These are phyloP conservation scores for Ochlodes sylvanus DNA, from an alignment of 2,888 invertebrate genomes.

Conservation along the genomic window DNA sequence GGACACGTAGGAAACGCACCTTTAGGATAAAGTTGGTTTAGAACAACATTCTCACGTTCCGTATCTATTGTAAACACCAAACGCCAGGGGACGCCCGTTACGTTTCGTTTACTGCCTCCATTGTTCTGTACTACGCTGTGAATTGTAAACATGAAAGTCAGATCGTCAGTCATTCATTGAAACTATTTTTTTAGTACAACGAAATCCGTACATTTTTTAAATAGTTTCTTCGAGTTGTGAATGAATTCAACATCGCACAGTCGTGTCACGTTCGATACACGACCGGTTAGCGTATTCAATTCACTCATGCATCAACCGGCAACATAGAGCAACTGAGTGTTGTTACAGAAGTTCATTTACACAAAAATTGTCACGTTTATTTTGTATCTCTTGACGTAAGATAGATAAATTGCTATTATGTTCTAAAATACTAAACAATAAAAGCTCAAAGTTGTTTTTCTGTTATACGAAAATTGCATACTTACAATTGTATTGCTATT, in stretches of 20 bases:
- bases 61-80: slow-evolving; percentile 74
- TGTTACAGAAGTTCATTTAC: not conserved
- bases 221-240: slow-evolving; percentile 51
- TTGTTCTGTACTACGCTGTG: slow-evolving; percentile 77
- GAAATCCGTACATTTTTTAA: slow-evolving; percentile 31
- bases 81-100: slow-evolving; percentile 68
- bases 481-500: too few relatives aligned
- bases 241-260: slow-evolving; percentile 63
- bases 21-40: slow-evolving; percentile 67
- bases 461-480: too few relatives aligned
- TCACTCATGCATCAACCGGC: slow-evolving; percentile 54
- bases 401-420: too few relatives aligned
- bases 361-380: not conserved
- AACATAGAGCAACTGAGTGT: slow-evolving; percentile 46
- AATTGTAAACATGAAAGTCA: slow-evolving; percentile 68
- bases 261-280: slow-evolving; percentile 64
- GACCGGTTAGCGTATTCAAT: slow-evolving; percentile 61
- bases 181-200: slow-evolving; percentile 44
- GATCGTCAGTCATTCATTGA: slow-evolving; percentile 55
- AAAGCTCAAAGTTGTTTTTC: too few relatives aligned
- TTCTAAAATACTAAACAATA: too few relatives aligned
- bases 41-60: slow-evolving; percentile 80
- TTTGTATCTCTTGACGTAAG: too few relatives aligned
- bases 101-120: slow-evolving; percentile 73
- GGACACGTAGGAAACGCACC: slow-evolving; percentile 68